phyloP scores from a whole-genome alignment of 2,888 invertebrate species.

The Neoascia interrupta region DNA sequence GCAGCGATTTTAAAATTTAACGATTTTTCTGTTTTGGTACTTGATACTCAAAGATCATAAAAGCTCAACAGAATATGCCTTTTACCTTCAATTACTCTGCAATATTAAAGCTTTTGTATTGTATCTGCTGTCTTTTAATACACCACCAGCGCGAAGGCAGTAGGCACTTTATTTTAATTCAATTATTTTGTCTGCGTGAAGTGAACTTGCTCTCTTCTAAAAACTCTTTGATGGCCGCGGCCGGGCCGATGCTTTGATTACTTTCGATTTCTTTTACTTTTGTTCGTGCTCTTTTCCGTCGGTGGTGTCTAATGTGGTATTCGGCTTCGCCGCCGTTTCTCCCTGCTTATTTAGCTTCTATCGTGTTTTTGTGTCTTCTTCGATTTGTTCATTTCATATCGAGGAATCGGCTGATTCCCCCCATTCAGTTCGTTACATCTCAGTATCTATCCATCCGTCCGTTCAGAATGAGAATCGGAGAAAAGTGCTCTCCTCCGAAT shows the following conservation, averaged over 20 bases:
- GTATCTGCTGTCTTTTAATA: too few species aligned
- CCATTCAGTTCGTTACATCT: conserved; percentile 46
- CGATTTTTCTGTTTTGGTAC: too few species aligned
- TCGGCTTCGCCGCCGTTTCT: conserved; percentile 7
- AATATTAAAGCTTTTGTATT: too few species aligned
- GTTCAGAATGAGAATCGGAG: conserved; percentile 43
- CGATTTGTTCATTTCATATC: conserved; percentile 35
- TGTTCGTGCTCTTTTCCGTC: conserved; percentile 34
- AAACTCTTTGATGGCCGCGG: neutral
- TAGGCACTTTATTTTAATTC: conserved; percentile 27
- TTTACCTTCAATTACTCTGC: too few species aligned
- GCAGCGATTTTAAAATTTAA: too few species aligned
- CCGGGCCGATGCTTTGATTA: too few species aligned
- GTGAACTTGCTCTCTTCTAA: neutral
- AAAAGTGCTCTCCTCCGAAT: conserved; percentile 8
- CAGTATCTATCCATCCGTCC: conserved; percentile 57
- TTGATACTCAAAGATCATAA: too few species aligned
- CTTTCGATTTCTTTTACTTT: conserved; percentile 26
- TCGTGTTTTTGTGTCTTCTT: conserved; percentile 12
- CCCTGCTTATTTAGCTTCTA: neutral
- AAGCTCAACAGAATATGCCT: too few species aligned
- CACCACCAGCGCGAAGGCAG: too few species aligned
- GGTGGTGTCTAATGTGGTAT: too few species aligned
- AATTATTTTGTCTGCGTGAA: conserved; percentile 41
- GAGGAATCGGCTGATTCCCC: conserved; percentile 34